Conservation (phyloP, 2,797 vertebrate genomes). For the Craterocephalus amniculus region DNA sequence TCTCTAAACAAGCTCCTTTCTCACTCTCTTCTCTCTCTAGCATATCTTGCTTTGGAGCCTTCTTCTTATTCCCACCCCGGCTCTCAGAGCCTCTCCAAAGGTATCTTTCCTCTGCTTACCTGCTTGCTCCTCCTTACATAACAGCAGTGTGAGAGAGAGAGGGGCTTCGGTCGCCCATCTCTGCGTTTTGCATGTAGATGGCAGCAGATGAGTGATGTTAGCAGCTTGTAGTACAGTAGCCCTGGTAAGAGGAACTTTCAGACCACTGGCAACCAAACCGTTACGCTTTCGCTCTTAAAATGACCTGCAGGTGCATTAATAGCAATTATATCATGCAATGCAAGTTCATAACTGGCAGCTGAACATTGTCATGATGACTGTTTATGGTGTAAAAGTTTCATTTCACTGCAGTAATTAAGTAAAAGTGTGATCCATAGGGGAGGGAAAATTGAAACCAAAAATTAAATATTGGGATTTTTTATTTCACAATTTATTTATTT, state of each 20-base stretch:
- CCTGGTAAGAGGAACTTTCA: slow-evolving; percentile 4
- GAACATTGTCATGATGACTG: neutral
- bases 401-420: too few species aligned
- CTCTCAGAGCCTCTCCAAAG: slow-evolving; percentile 81
- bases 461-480: too few species aligned
- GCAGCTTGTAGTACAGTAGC: slow-evolving; percentile 31
- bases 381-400: neutral
- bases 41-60: slow-evolving; percentile 82
- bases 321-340: too few species aligned
- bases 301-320: neutral
- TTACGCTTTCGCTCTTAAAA: slow-evolving; percentile 3
- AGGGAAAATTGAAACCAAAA: too few species aligned
- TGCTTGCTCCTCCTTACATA: slow-evolving; percentile 28
- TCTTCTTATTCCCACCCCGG: slow-evolving; percentile 71
- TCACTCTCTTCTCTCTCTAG: slow-evolving; percentile 61
- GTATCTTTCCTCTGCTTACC: slow-evolving; percentile 63
- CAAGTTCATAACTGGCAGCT: slow-evolving; percentile 2
- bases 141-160: slow-evolving; percentile 9
- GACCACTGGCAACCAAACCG: slow-evolving; percentile 50
- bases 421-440: too few species aligned
- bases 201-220: slow-evolving; percentile 26
- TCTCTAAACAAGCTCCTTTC: slow-evolving; percentile 32
- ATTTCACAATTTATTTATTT: too few species aligned
- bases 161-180: slow-evolving; percentile 46
- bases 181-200: slow-evolving; percentile 42